Percentiles rank a stretch among this genome's conserved stretches.
Conservation (phyloP, 2,888 invertebrate species). For the Limnephilus lunatus region DNA sequence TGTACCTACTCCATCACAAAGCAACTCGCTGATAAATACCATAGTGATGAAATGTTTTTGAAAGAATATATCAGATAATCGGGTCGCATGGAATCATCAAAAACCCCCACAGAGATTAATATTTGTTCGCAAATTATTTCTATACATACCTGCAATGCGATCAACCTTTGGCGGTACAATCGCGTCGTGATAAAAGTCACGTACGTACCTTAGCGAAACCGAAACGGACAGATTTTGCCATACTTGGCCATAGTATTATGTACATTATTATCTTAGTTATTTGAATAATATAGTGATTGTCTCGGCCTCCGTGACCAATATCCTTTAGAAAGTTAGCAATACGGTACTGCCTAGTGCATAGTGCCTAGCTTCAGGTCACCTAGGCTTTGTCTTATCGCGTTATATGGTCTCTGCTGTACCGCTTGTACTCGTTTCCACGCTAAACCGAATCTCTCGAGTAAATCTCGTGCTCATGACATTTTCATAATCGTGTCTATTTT, state of each 20-base stretch:
- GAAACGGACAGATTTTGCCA: conserved; percentile 1
- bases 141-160: conserved; percentile 2
- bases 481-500: not conserved
- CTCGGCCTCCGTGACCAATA: not conserved
- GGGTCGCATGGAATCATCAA: not conserved
- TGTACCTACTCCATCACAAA: not conserved
- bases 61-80: not conserved
- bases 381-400: not conserved
- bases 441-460: not conserved
- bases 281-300: not conserved
- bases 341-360: not conserved
- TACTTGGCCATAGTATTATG: not conserved
- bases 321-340: not conserved
- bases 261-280: not conserved
- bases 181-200: conserved; percentile 54
- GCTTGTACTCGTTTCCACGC: not conserved
- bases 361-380: not conserved
- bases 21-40: not conserved
- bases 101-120: conserved; percentile 7
- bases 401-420: not conserved
- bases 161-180: conserved; percentile 43
- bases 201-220: conserved; percentile 22
- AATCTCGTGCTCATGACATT: not conserved
- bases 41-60: not conserved
- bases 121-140: conserved; percentile 7